Evolutionary conservation across 2,888 invertebrate species (phyloP), one percentile per base, ranked within the genome.

Genomic region (Drosophila imparisetae): DNA sequence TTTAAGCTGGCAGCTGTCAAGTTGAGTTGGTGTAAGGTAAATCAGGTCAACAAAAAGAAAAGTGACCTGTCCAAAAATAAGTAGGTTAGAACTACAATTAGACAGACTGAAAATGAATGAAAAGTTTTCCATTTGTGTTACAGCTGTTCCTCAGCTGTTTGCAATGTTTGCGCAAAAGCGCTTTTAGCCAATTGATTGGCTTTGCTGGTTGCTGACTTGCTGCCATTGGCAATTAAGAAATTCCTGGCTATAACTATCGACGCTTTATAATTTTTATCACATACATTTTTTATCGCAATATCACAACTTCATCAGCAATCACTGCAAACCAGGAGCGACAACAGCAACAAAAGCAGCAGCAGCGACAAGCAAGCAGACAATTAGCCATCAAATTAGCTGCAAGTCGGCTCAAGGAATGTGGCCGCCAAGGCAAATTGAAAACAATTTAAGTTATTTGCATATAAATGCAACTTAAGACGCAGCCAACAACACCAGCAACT

Each of bases 381-480:
- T 89, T 89, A 89, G 89, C 87, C 81, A 81, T 86, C 75, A 89
- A 89, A 89, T 90, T 88, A 90, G 89, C 85, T 76, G 81, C 85
- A 80, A 80, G 74, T 89, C 72, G 75, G 75, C 81, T 59, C 72
- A 77, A 86, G 89, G 89, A 89, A 89, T 89, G 89, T 67, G 75
- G 69, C 64, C 73, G 78, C 89, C 81, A 75, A 81, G 87, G 87
- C 85, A 89, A 87, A 89, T 89, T 89, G 85, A 90, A 90, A 90
- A 90, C 90, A 90, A 89, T 89, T 88, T 90, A 85, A 90, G 80
- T 80, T 86, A 89, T 89, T 88, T 90, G 90, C 88, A 88, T 88
- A 90, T 88, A 90, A 88, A 88, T 88, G 89, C 82, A 89, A 88
- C 84, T 75, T 66, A 86, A 86, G 86, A 83, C 70, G 80, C 70